Evolutionary conservation across 2,113 vertebrate genomes (phyloP), one percentile per base, ranked within the genome.

Genomic region (Oncorhynchus kisutch): DNA sequence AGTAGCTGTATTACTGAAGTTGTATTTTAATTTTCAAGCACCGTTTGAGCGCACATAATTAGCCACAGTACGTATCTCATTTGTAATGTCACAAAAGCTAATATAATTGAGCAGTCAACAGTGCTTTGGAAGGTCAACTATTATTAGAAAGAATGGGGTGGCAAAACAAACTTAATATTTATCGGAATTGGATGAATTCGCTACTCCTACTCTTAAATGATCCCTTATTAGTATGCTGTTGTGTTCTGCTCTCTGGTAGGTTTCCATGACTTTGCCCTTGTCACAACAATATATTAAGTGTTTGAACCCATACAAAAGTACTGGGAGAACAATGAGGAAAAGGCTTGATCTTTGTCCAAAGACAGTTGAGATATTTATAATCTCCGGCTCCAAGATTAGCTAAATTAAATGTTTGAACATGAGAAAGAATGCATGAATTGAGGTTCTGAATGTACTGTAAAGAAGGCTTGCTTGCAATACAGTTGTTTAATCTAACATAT

Each of bases 151-250:
- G 62, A 31, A 73, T 71, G 48, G 70, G 77, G 29, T 77, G 71
- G 73, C 78, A 82, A 86, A 89, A 86, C 77, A 82, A 82, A 85
- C 76, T 82, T 91, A 88, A 90, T 88, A 90, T 90, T 89, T 88
- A 69, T 20, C 54, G 4, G 54, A 84, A 87, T 85, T 57, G 82
- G 80, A 49, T 57, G 48, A 84, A 78, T 71, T 78, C 51, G 73
- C 62, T 72, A 67, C 74, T 80, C 76, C 25, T 54, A 60, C 18
- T 24, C 74, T 78, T 54, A 34, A 85, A 75, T 65, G 34, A 75
- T 66, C 76, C 59, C 65, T 45, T 75, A 88, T 86, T 86, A 83
- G 77, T 67, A 85, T 89, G 79, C 74, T 29, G 62, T 48, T 82
- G 51, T 81, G 67, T 68, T 68, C 13, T 67, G 9, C 27, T 45